These are phyloP conservation scores for Pseudochirops corinnae DNA, from an alignment of 2,797 vertebrate genomes.

Conservation along the genomic window DNA sequence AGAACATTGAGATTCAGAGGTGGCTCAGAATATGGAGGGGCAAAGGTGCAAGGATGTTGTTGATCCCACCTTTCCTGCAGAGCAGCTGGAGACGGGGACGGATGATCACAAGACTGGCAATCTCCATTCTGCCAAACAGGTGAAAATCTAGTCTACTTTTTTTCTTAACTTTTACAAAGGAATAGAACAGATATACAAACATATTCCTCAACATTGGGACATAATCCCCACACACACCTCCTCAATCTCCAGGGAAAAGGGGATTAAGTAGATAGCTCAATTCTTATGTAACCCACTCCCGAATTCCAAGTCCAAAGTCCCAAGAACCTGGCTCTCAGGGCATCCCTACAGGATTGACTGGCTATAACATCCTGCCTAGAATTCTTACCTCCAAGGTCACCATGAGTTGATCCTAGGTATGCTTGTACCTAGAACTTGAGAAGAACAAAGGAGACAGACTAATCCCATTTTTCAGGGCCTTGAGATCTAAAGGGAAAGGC, in stretches of 20 bases:
- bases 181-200: neutral
- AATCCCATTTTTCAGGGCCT: neutral
- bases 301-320: neutral
- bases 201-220: neutral
- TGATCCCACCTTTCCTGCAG: too few species aligned
- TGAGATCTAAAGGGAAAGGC: neutral
- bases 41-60: too few species aligned
- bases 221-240: neutral
- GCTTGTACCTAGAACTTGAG: neutral
- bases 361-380: neutral
- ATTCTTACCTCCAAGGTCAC: neutral
- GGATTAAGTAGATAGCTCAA: neutral
- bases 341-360: neutral
- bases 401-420: neutral
- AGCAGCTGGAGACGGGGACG: too few species aligned
- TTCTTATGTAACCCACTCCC: neutral
- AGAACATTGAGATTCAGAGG: too few species aligned
- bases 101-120: neutral
- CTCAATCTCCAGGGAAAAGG: neutral
- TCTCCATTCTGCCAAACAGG: neutral
- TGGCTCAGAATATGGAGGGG: too few species aligned
- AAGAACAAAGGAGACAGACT: neutral
- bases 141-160: neutral
- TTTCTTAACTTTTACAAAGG: neutral
- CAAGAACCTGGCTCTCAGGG: neutral